Evolutionary conservation across 1,140 invertebrate genomes (phyloP), one percentile per base, ranked within the genome.

Genomic region (Polypedilum vanderplanki): DNA sequence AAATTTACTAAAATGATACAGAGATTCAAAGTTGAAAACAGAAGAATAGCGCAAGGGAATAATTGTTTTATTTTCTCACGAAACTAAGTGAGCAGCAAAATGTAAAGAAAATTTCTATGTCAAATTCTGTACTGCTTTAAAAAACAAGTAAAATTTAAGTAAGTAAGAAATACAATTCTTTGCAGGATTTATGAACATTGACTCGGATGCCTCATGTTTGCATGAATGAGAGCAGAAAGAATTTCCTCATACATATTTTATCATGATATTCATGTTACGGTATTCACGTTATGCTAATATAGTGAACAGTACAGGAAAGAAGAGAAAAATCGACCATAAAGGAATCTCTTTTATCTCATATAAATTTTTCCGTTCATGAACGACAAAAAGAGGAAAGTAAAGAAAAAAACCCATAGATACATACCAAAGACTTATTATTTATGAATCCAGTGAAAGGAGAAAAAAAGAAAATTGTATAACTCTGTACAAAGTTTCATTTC

Each of bases 111-210:
- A 12, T 57, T n/a, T 57, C 12, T 12, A 57, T 57, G 46, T 57
- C 46, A 57, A 15, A 15, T 33, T 33, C 24, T 33, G 24, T 5
- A 33, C 24, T 33, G 24, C 24, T 33, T 33, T 57, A 57, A n/a
- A n/a, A 57, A 57, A 57, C 10, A 12, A 57, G 46, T 57, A 57
- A 15, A 57, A 57, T 33, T 8, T 57, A 57, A n/a, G 46, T n/a
- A 57, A 57, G 15, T n/a, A 46, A 46, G 41, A 46, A 46, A n/a
- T n/a, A 46, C 41, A 46, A 10, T 57, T 57, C 20, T 20, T 18
- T 70, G 9, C n/a, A 22, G 65, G 18, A 70, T 70, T 70, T 70
- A 70, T 70, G 65, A 70, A 70, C 65, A 70, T 70, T 70, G 65
- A 18, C 65, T 70, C 65, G 17, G 5, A 70, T 70, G 20, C 18